A percentile compares a stretch with the other conserved stretches of the same genome.
Conservation (phyloP, 2,888 invertebrate species). For the Sesamia inferens region DNA sequence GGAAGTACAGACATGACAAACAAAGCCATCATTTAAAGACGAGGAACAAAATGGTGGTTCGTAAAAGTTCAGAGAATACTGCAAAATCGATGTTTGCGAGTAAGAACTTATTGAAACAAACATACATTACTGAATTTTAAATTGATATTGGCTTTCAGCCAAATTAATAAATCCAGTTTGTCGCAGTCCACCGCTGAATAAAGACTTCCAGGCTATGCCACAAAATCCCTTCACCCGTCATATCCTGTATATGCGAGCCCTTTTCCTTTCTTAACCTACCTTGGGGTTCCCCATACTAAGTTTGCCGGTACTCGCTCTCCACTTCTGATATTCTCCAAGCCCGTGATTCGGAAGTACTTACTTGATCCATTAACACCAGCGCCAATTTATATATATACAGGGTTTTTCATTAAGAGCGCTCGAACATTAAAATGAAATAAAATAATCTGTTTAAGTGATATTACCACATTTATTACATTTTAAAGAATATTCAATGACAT, state of each 20-base stretch:
- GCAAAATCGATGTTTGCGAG: slow-evolving; percentile 20
- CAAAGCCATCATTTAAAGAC: slow-evolving; percentile 45
- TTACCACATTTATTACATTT: no score
- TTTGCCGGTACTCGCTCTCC: not conserved
- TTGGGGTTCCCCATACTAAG: not conserved
- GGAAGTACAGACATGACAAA: slow-evolving; percentile 32
- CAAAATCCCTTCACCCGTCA: not conserved
- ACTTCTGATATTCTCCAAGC: not conserved
- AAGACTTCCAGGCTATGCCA: not conserved
- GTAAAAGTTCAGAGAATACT: slow-evolving; percentile 21
- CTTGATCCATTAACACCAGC: not conserved
- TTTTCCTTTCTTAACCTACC: not conserved
- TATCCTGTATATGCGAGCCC: no score
- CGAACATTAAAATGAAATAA: no score
- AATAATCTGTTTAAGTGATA: no score
- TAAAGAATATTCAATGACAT: no score
- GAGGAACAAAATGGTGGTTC: slow-evolving; percentile 9
- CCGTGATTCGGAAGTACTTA: not conserved
- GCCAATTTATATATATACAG: no score
- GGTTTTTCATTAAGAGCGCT: no score
- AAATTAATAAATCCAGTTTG: not conserved
- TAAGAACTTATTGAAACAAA: not conserved
- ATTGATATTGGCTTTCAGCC: not conserved
- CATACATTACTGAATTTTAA: not conserved
- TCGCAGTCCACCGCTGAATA: not conserved